Evolutionary conservation across 2,113 vertebrate genomes (phyloP), one percentile per base, ranked within the genome.

Genomic region (Notechis scutatus): DNA sequence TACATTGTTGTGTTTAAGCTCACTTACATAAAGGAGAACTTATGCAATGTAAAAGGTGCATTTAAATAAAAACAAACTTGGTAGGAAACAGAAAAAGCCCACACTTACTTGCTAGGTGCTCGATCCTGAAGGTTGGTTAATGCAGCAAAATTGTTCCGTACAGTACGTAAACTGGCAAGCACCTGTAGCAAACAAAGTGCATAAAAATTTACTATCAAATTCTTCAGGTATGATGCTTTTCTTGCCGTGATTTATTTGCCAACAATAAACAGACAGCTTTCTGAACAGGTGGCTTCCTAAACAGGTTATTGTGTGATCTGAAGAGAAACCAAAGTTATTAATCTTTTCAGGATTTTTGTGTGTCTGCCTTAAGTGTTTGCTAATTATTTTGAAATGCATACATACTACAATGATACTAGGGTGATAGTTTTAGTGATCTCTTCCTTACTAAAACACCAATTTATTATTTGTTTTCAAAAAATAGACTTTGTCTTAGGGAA

Each of bases 111-210:
- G 98, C 98, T 99, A 81, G 99, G 98, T 93, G 98, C 97, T 96
- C 99, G 97, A 93, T 99, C 99, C 98, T 98, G 99, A 96, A 99
- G 96, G 96, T 99, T 99, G 93, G 99, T 99, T 98, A 99, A 98
- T 96, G 99, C 98, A 97, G 99, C 98, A 97, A 99, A 99, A 97
- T 99, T 99, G 97, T 99, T 99, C 96, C 99, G 98, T 96, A 99
- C 99, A 95, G 99, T 99, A 97, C 99, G 98, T 95, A 99, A 98
- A 97, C 99, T 99, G 93, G 99, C 99, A 96, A 99, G 98, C 96
- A 99, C 99, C 99, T 99, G 95, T 24, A 96, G 94, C 10, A 94
- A 42, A 96, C 29, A 94, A 89, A 95, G 21, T 50, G 7, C 15
- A 59, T 15, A 42, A 74, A 29, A 42, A 39, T 90, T 96, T 91